Evolutionary conservation across 1,140 invertebrate species (phyloP).

Genomic region (Pissodes strobi): DNA sequence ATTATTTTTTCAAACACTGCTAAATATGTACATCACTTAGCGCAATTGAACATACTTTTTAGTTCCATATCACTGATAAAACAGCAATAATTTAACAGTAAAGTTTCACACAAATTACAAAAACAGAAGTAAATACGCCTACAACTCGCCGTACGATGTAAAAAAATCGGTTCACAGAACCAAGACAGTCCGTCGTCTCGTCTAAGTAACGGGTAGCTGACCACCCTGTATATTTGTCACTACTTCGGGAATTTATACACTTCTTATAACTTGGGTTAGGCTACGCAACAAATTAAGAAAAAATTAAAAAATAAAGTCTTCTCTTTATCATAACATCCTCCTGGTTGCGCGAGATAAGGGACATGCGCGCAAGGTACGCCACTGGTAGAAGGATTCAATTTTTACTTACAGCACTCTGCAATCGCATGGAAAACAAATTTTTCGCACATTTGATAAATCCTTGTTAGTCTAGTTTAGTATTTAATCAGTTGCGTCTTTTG

Average conservation of each 20-base stretch:
- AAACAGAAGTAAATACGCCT: conserved; percentile 16
- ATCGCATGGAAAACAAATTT: too few species aligned
- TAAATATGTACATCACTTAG: too few species aligned
- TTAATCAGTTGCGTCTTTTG: too few species aligned
- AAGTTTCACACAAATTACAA: too few species aligned
- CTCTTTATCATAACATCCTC: not conserved
- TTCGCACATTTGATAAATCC: too few species aligned
- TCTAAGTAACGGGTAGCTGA: conserved; percentile 45
- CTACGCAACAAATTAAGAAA: conserved; percentile 9
- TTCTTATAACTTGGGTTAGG: conserved; percentile 1
- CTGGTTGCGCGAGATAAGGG: not conserved
- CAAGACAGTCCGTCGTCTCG: conserved; percentile 47
- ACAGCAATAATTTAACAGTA: too few species aligned
- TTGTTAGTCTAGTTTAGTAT: too few species aligned
- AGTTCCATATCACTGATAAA: too few species aligned
- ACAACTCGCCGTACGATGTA: conserved; percentile 27
- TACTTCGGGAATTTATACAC: conserved; percentile 39
- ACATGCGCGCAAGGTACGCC: not conserved
- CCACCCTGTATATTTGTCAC: conserved; percentile 42
- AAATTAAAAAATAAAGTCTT: conserved; percentile 7
- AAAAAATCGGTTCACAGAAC: conserved; percentile 51
- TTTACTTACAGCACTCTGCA: too few species aligned
- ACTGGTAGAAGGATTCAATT: not conserved
- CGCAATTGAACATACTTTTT: too few species aligned
- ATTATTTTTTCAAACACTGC: too few species aligned